phyloP scores from a whole-genome alignment of 2,797 vertebrate genomes.

The Remorina albescens region DNA sequence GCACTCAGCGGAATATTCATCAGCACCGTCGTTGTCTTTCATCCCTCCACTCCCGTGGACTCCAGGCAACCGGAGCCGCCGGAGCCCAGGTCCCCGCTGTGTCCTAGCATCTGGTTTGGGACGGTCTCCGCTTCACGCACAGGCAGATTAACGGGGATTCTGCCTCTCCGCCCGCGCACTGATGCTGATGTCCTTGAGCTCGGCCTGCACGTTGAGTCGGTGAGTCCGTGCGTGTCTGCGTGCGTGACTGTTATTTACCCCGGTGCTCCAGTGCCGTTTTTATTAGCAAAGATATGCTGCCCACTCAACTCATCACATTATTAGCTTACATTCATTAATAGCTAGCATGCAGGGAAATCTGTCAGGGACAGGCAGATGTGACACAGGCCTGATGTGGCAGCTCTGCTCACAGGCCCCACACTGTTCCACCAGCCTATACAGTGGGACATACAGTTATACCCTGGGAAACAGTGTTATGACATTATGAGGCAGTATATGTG shows the following conservation, averaged over 20 bases:
- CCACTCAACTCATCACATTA: too few relatives aligned
- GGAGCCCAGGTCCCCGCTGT: constrained; percentile 45
- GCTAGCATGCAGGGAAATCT: constrained; percentile 3
- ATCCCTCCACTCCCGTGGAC: constrained; percentile 57
- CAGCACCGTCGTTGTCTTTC: constrained; percentile 70
- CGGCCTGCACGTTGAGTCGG: constrained; percentile 87
- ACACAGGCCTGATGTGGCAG: constrained; percentile 42
- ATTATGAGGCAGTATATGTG: constrained; percentile 48
- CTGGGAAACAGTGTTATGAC: constrained; percentile 54
- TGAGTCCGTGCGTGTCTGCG: constrained; percentile 70
- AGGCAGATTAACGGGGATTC: constrained; percentile 80
- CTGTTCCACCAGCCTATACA: constrained; percentile 46
- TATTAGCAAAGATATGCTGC: constrained; percentile 38
- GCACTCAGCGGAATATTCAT: constrained; percentile 76
- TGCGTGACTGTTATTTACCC: constrained; percentile 70
- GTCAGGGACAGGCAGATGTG: constrained; percentile 8
- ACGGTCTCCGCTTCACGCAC: constrained; percentile 67
- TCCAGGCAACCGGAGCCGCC: constrained; percentile 55
- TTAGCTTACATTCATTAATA: constrained; percentile 28
- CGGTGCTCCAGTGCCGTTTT: constrained; percentile 31
- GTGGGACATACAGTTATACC: constrained; percentile 51
- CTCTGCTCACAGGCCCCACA: constrained; percentile 49
- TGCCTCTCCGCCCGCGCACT: constrained; percentile 76
- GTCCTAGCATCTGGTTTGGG: constrained; percentile 69
- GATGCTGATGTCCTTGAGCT: constrained; percentile 88